A percentile compares a stretch with the other conserved stretches of the same genome.
Conservation (phyloP, 30 jellyfish, hydroid and myxozoan genomes). For the Aurelia sp. region DNA sequence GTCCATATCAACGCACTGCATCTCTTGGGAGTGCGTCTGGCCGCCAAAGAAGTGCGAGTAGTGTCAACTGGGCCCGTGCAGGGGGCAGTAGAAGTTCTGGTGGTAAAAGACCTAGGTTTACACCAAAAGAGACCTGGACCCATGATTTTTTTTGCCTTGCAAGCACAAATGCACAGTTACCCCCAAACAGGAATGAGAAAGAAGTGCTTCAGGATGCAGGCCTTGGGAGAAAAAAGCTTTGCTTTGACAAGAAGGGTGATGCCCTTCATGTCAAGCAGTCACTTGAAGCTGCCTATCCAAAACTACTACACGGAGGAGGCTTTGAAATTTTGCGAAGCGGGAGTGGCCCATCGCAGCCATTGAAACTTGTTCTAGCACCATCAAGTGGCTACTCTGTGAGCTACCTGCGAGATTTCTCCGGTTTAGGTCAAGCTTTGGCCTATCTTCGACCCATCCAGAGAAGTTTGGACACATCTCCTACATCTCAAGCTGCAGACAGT, state of each 20-base stretch:
- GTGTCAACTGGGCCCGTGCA: neutral
- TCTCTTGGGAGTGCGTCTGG: neutral
- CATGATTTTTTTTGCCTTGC: constrained; percentile 11
- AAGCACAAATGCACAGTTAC: neutral
- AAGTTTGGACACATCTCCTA: too few relatives aligned
- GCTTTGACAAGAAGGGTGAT: neutral
- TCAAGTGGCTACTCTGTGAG: too few relatives aligned
- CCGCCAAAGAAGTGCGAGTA: neutral
- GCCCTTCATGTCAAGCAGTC: neutral
- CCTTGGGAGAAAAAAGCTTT: neutral
- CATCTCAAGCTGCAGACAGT: too few relatives aligned
- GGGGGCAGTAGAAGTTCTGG: neutral
- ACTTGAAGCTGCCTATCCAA: constrained; percentile 10
- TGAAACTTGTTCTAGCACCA: neutral
- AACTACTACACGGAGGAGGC: constrained; percentile 2
- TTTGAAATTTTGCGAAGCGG: constrained; percentile 9
- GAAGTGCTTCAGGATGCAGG: constrained; percentile 11
- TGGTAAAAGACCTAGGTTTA: neutral
- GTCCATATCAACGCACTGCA: neutral
- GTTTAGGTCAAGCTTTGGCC: too few relatives aligned
- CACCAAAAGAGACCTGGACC: constrained; percentile 10
- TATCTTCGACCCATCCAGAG: too few relatives aligned
- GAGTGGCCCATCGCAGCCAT: neutral
- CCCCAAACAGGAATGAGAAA: neutral
- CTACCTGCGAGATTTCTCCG: too few relatives aligned